Base-by-base conservation (phyloP, 53 echinoderm and acorn worm species). In the Patiria pectinifera region DNA sequence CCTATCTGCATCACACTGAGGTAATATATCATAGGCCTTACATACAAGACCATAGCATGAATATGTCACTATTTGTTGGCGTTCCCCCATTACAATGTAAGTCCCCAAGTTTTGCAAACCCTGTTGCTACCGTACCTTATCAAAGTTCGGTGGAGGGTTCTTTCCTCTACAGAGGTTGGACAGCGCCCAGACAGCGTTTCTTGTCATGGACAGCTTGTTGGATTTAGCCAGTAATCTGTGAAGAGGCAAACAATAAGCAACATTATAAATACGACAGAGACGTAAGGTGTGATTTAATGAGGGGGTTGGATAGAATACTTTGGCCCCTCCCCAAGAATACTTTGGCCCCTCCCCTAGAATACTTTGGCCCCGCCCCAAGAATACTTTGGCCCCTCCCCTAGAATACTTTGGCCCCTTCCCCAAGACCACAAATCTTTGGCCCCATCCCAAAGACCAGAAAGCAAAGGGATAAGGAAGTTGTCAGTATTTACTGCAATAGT, bases 181-280 rank as follows among this genome's bases (percentile, higher is more conserved):
- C 69, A 99, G 89, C 21, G 99, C 99, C 99, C 99, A 99, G 2
- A 99, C 99, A 86, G 99, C 99, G 92, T 99, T 99, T 87, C 99
- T 96, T 63, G 96, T 96, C 99, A 99, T 97, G 45, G 99, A 99
- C 90, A 97, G 93, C 82, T 96, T 96, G 83, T 91, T 94, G 87
- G 96, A 96, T 95, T 99, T 96, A 53, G 99, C 91, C 60, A 99
- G 93, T 88, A 99, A 92, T 74, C 98, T 98, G 91, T 16, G 59
- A 76, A 53, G 45, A 59, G 19, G 21, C 19, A 59, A 78, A 16
- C 18, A 80, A 23, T 59, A n/a, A n/a, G 15, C 53, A 72, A 19
- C 13, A 19, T 15, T 13, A 70, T 72, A 49, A 69, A 86, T 45
- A 25, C 48, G 14, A 35, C 3, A 22, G 45, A n/a, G 16, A 69